A percentile compares a stretch with the other conserved stretches of the same genome.
Conservation (phyloP, 2,113 vertebrate species). For the Atractosteus spatula region DNA sequence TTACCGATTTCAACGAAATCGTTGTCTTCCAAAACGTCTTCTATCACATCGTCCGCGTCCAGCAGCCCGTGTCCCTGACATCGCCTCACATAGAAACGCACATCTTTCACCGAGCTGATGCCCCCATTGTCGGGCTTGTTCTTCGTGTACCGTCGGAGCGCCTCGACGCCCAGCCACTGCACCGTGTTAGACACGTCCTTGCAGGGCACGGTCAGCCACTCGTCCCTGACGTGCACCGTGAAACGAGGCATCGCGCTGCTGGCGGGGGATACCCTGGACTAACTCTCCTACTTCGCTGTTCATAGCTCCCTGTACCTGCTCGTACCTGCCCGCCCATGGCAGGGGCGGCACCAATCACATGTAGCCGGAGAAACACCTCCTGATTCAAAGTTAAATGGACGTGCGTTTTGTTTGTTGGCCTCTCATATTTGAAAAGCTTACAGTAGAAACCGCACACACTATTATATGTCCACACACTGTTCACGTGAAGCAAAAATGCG, state of each 20-base stretch:
- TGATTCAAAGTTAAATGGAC: neutral
- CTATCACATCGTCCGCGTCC: constrained; percentile 81
- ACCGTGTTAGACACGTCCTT: constrained; percentile 58
- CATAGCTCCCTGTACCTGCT: constrained; percentile 9
- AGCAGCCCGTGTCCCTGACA: constrained; percentile 88
- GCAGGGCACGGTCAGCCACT: constrained; percentile 92
- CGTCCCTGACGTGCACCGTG: constrained; percentile 88
- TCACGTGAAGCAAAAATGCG: no score
- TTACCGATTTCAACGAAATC: constrained; percentile 97
- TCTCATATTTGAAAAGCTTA: no score
- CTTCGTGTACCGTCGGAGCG: constrained; percentile 85
- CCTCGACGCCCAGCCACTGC: constrained; percentile 83
- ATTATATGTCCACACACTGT: no score
- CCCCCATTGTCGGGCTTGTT: constrained; percentile 95
- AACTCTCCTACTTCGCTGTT: constrained; percentile 22
- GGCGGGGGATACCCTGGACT: constrained; percentile 4
- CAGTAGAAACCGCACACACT: no score
- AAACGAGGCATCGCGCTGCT: constrained; percentile 77
- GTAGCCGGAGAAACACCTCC: constrained; percentile 24
- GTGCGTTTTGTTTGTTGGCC: no score
- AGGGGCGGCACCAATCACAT: constrained; percentile 45
- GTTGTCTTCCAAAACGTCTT: constrained; percentile 88
- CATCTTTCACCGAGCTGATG: constrained; percentile 70
- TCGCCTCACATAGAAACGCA: constrained; percentile 74
- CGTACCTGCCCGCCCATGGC: neutral